These are phyloP conservation scores for Muscicapa striata DNA, from an alignment of 2,797 vertebrate species.

Conservation along the genomic window DNA sequence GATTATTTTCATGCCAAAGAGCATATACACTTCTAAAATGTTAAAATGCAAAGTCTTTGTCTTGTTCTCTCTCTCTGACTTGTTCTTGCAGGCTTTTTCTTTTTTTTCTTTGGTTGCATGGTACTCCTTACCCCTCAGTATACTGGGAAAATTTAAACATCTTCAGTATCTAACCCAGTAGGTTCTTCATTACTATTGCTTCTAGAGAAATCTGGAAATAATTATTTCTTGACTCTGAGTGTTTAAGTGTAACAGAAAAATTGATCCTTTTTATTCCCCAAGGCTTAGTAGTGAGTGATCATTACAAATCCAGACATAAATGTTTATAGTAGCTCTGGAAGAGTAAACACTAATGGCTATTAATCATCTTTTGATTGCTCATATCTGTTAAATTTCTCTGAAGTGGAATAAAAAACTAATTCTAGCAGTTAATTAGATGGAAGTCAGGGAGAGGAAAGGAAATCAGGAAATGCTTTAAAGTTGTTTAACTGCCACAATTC, in stretches of 20 bases:
- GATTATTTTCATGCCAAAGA: conserved; percentile 30
- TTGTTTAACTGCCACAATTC: background rate
- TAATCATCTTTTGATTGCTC: conserved; percentile 23
- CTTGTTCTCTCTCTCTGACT: background rate
- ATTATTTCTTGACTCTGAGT: conserved; percentile 6
- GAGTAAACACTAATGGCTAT: background rate
- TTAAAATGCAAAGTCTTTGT: background rate
- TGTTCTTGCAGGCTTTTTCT: background rate
- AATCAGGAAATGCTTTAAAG: background rate
- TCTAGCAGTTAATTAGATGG: background rate
- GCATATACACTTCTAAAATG: background rate
- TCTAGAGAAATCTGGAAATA: conserved; percentile 3
- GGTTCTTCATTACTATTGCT: background rate
- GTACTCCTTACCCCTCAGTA: background rate
- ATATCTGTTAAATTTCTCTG: background rate
- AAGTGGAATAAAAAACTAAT: conserved; percentile 30
- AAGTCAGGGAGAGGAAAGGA: background rate
- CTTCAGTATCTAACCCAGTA: background rate
- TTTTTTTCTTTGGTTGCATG: background rate
- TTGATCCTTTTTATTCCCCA: background rate
- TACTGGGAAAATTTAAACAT: background rate
- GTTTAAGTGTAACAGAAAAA: conserved; percentile 5
- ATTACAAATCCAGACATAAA: conserved; percentile 28
- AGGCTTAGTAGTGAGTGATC: conserved; percentile 1
- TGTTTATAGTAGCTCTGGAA: conserved; percentile 42